A percentile compares a stretch with the other conserved stretches of the same genome.
phyloP scores from a whole-genome alignment of 2,113 vertebrate species.

The Acrocephalus arundinaceus region DNA sequence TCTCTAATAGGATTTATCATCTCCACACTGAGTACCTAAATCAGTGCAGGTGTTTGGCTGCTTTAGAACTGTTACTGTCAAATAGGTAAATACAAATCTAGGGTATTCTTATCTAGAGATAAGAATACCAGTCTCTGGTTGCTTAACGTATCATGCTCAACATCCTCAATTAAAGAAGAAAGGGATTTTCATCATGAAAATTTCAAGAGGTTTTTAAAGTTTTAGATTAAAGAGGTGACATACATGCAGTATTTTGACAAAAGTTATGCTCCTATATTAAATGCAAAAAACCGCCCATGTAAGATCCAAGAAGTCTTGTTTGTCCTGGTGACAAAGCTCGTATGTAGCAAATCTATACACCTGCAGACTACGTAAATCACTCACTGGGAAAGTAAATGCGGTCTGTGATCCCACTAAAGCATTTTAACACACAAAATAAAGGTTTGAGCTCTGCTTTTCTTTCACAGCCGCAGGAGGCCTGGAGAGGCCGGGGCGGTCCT shows the following conservation, averaged over 20 bases:
- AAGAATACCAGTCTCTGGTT: not conserved
- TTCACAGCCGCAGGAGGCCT: fast-evolving
- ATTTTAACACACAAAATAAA: not conserved
- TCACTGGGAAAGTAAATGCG: not conserved
- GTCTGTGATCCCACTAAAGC: not conserved
- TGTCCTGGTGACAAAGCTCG: not conserved
- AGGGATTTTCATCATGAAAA: not conserved
- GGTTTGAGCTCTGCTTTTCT: not conserved
- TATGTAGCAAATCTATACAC: not conserved
- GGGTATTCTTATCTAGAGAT: not conserved
- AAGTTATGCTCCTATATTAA: not conserved
- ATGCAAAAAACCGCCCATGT: fast-evolving
- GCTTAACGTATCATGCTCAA: not conserved
- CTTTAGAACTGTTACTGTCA: not conserved
- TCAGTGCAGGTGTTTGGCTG: not conserved
- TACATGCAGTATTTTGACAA: not conserved
- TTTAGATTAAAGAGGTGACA: not conserved
- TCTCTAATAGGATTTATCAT: not conserved
- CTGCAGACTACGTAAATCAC: not conserved
- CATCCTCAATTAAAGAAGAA: not conserved
- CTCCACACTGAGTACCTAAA: not conserved
- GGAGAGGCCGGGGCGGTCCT: fast-evolving
- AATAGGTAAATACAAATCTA: not conserved
- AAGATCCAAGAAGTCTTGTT: not conserved
- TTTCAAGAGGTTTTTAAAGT: not conserved